Conservation (phyloP, 2,113 vertebrate species). For the Rhodinocichla rosea region DNA sequence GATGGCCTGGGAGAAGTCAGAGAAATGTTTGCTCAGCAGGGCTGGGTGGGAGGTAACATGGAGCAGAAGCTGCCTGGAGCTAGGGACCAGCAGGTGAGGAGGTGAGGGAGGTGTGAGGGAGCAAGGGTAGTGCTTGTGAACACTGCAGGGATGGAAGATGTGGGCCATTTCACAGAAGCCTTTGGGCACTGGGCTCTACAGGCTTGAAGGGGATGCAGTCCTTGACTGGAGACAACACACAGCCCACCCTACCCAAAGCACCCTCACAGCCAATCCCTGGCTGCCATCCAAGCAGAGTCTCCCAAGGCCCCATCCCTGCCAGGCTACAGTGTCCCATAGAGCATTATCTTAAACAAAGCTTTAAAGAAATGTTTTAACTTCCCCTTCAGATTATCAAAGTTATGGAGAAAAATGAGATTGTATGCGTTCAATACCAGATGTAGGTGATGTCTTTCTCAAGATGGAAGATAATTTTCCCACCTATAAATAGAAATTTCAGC, state of each 20-base stretch:
- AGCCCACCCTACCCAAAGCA: neutral
- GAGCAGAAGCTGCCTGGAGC: neutral
- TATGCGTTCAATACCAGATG: neutral
- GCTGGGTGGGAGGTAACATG: neutral
- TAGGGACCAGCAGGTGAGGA: accelerated
- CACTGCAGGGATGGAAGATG: neutral
- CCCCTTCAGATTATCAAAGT: neutral
- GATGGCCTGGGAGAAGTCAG: neutral
- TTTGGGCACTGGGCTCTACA: neutral
- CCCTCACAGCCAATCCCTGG: neutral
- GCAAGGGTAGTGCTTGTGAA: neutral
- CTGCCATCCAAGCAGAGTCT: neutral
- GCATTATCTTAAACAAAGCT: neutral
- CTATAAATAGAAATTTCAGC: neutral
- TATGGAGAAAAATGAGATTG: neutral
- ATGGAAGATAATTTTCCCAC: neutral
- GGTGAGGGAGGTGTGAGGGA: neutral
- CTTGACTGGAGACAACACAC: neutral
- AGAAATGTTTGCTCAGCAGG: neutral
- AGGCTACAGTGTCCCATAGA: neutral
- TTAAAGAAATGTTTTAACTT: neutral
- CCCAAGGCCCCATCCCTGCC: neutral
- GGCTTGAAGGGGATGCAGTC: neutral
- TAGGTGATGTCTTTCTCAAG: neutral
- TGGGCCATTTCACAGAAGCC: neutral